Conservation (phyloP, 2,888 invertebrate species). For the Apodemia hepburni region DNA sequence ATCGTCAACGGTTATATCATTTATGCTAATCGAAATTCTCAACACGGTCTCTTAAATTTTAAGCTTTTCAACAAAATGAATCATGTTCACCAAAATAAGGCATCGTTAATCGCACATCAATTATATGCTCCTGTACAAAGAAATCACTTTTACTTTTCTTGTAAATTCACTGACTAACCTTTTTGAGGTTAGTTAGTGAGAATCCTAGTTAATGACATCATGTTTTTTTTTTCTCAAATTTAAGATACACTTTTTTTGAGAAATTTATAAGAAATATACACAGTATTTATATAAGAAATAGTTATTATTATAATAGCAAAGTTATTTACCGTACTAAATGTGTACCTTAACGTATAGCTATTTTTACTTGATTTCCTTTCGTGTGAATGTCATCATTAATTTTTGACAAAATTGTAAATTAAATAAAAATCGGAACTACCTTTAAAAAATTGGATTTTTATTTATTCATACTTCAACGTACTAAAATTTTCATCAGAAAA, state of each 20-base stretch:
- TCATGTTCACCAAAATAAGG: slow-evolving; percentile 60
- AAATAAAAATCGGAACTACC: too few species aligned
- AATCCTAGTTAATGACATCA: slow-evolving; percentile 36
- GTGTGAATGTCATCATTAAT: too few species aligned
- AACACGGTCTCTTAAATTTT: slow-evolving; percentile 62
- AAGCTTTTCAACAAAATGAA: slow-evolving; percentile 63
- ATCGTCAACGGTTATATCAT: slow-evolving; percentile 52
- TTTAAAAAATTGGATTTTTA: too few species aligned
- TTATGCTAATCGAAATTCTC: slow-evolving; percentile 65
- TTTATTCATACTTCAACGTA: too few species aligned
- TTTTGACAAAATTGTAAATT: too few species aligned
- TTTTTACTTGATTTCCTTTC: too few species aligned
- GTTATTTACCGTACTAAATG: too few species aligned
- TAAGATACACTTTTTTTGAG: background rate
- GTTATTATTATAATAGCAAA: too few species aligned
- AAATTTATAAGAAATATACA: background rate
- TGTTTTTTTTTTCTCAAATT: background rate
- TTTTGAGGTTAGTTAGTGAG: slow-evolving; percentile 45
- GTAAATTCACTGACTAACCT: slow-evolving; percentile 61
- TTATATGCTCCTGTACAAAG: slow-evolving; percentile 66
- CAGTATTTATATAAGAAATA: too few species aligned
- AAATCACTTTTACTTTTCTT: slow-evolving; percentile 76
- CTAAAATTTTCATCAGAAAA: too few species aligned
- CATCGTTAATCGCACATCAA: slow-evolving; percentile 61
- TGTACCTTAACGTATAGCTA: too few species aligned